A percentile compares a stretch with the other conserved stretches of the same genome.
Conservation (phyloP, 2,888 invertebrate genomes). For the Tetramorium bicarinatum region DNA sequence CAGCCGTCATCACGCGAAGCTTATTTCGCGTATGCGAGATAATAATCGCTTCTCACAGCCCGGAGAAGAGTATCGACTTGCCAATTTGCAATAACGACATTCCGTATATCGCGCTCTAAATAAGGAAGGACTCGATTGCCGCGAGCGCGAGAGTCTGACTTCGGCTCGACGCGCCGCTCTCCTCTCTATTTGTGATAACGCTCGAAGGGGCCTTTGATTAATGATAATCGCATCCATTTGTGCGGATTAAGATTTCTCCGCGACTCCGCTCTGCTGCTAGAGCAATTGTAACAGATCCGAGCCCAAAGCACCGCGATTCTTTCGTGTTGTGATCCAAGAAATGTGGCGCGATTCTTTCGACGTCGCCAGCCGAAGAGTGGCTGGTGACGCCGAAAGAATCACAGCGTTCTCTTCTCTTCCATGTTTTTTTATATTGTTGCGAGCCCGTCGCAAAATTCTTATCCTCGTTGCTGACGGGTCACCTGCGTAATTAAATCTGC, state of each 20-base stretch:
- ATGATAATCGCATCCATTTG: constrained; percentile 65
- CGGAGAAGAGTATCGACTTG: constrained; percentile 50
- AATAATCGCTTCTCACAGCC: constrained; percentile 19
- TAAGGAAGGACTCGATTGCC: constrained; percentile 61
- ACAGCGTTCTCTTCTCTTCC: constrained; percentile 58
- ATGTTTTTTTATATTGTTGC: constrained; percentile 62
- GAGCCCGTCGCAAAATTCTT: constrained; percentile 59
- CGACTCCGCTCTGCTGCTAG: constrained; percentile 52
- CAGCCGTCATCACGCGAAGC: constrained; percentile 4
- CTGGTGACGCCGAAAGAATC: constrained; percentile 72
- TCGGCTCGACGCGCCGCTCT: constrained; percentile 59
- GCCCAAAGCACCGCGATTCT: constrained; percentile 59
- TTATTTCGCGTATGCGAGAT: constrained; percentile 14
- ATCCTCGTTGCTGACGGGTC: constrained; percentile 35
- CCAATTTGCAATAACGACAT: constrained; percentile 60
- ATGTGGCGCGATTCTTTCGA: background rate
- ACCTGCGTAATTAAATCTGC: constrained; percentile 48
- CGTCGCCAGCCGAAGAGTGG: constrained; percentile 35
- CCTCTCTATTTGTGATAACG: constrained; percentile 72
- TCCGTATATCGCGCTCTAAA: constrained; percentile 42
- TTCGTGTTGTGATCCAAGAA: constrained; percentile 21
- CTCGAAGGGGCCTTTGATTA: constrained; percentile 72
- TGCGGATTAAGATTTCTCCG: constrained; percentile 61
- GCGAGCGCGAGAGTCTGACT: constrained; percentile 60
- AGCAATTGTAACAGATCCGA: constrained; percentile 64